Evolutionary conservation across 2,888 invertebrate genomes (phyloP), one percentile per base, ranked within the genome.

Genomic region (Brachyptera putata): DNA sequence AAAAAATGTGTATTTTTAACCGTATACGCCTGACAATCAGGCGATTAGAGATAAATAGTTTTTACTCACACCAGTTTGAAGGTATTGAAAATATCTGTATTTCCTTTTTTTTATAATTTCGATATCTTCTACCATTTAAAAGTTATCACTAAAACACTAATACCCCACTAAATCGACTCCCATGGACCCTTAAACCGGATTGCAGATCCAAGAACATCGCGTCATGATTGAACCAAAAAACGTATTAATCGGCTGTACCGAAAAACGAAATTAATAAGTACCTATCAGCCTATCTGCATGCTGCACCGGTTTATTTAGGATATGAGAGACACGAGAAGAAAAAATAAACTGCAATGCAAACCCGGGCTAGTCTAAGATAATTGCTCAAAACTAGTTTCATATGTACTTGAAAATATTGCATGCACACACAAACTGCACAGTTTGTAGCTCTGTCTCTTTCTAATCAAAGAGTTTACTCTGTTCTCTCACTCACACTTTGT

Each of bases 261-360:
- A n/a, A n/a, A 46, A 24, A 46, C 46, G 24, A 46, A 46, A 46
- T 46, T 46, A 46, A 46, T 46, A 46, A 46, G 46, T 46, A 46
- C 46, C 46, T 46, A 46, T 46, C 46, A 46, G 24, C 24, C 24
- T 46, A 22, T 16, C 22, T 46, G 46, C 46, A 46, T 46, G 46
- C 2, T 46, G 46, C 46, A 46, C 46, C 46, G 46, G 46, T 46
- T 46, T 46, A 21, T 46, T 46, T 46, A 46, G 21, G 22, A 46
- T 21, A 14, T 46, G 3, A 46, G 3, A 41, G 24, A 22, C 4
- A 46, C 30, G 39, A 22, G 18, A 22, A 13, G 24, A 22, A 24
- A 46, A 24, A 46, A 7, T 24, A 21, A 24, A 46, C n/a, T 22
- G 46, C 7, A 46, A 24, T 11, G 24, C 22, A 46, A 13, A n/a